Base-by-base conservation (phyloP, 1,140 invertebrate genomes). In the Ostrea edulis region DNA sequence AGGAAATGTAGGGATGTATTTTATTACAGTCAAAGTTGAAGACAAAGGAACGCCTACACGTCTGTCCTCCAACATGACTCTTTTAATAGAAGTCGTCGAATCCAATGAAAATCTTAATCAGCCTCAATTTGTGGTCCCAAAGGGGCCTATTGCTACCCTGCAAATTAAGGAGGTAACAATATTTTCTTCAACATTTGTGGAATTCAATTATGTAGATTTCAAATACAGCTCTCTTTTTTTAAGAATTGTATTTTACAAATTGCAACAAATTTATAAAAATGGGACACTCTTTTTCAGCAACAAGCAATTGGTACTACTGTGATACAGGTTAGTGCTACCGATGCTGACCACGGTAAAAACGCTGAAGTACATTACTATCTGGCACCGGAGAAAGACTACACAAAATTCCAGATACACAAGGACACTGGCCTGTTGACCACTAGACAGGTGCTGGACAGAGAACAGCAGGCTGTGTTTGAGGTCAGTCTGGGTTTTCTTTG, bases 301-400 rank as follows among this genome's bases (percentile, higher is more conserved):
- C 85, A 89, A 83, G 81, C 89, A 2, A 22, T 62, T 0, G 90
- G 90, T n/a, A 90, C 88, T 3, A 65, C 81, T 58, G 89, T 93
- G 8, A 91, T 92, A 44, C 58, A 82, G 14, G 85, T 93, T 11
- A 84, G 62, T 68, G 92, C 92, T 2, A 88, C 83, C 12, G 93
- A 93, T 84, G 88, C 89, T 14, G 93, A 93, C 65, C 89, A 90
- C 17, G 93, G 93, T 2, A 86, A 65, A 12, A 93, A 93, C 87
- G 93, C 92, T 12, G 81, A 90, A 54, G 91, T 93, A n/a, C 62
- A 52, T 17, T 93, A 92, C 82, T 87, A 89, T 9, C 90, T 93
- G 25, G 71, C 87, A 17, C 82, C 87, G 51, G 87, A 82, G 35
- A 87, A 85, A 11, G 91, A 92, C 81, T 91, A 88, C 55, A 65